Base-by-base conservation (phyloP, 2,888 invertebrate species). In the Macroteleia sp. region DNA sequence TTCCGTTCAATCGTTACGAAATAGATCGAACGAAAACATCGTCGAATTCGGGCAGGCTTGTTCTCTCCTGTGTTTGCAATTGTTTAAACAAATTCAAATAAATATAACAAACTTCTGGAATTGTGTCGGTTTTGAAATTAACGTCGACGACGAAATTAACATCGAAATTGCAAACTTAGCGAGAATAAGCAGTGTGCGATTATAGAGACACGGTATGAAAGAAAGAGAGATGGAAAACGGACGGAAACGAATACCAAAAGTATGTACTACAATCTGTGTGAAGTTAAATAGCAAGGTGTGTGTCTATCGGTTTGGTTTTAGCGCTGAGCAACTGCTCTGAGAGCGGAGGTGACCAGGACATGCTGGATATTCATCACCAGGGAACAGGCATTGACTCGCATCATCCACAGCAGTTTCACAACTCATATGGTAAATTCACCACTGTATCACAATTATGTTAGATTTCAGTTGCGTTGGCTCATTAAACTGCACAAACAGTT, bases 221-320 rank as follows among this genome's bases (percentile, higher is more conserved):
- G 82, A 82, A 67, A 81, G 69, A 77, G 78, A 66, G 77, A 82
- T 77, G 70, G 79, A 77, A 81, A 83, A 82, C 84, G 82, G 81
- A 81, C 78, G 82, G 79, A 74, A 61, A 75, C 69, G 57, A 75
- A 73, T 75, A 82, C 79, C 81, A 80, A 48, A 84, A 83, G 83
- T 83, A 83, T 80, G 59, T 56, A 62, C n/a, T n/a, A n/a, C 10
- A 59, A 62, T 52, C 20, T 57, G 44, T 71, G 20, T 77, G 80
- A 84, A 88, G 88, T 88, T 86, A 90, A 90, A 90, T 88, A 86
- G 89, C 89, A 90, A 90, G 91, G 91, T 91, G 91, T 91, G 89
- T 91, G 91, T 91, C 91, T 91, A 91, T 91, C 91, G 91, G 91
- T 91, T 91, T 91, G 91, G 91, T 91, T 91, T 91, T 91, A 91